These are phyloP conservation scores for Catostylus mosaicus DNA, from an alignment of 30 jellyfish, hydroid and myxozoan genomes.

Conservation along the genomic window DNA sequence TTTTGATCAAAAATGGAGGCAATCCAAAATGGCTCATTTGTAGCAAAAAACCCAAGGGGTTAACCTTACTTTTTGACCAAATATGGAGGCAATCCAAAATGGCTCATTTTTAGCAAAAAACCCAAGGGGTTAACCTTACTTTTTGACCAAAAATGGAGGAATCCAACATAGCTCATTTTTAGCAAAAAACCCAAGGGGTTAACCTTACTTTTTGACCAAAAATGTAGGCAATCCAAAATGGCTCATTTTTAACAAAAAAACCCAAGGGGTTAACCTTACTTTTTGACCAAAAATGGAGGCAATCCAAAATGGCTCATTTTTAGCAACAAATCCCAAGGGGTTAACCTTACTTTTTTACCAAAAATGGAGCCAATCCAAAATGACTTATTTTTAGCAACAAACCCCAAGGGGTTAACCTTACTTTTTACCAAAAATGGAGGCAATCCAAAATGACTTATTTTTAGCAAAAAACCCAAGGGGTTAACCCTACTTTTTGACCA, in stretches of 20 bases:
- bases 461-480: neutral
- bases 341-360: neutral
- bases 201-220: neutral
- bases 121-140: conserved; percentile 1
- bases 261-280: neutral
- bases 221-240: neutral
- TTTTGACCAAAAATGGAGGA: neutral
- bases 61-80: neutral
- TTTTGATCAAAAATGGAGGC: neutral
- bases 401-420: conserved; percentile 1
- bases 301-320: neutral
- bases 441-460: neutral
- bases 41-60: neutral
- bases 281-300: neutral
- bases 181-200: neutral
- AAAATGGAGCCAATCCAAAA: neutral
- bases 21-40: neutral
- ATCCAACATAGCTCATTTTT: neutral
- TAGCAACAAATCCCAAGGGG: neutral
- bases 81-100: neutral
- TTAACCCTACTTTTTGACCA: neutral
- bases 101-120: neutral
- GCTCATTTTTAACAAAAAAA: neutral
- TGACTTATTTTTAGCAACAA: neutral
- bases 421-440: neutral